phyloP scores from a whole-genome alignment of 2,113 vertebrate species.

The Brienomyrus longianalis region DNA sequence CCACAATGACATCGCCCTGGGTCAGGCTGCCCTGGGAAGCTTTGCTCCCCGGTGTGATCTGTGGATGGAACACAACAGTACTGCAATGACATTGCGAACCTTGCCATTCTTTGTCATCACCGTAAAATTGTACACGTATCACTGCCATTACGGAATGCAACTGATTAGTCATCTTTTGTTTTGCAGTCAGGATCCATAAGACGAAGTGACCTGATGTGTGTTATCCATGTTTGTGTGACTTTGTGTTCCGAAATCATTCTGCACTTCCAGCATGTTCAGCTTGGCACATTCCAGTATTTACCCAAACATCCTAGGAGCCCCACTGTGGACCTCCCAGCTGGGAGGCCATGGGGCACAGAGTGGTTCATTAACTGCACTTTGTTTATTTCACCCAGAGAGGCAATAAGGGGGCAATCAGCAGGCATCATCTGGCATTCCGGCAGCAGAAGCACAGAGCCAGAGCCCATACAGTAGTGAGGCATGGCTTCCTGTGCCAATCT shows the following conservation, averaged over 20 bases:
- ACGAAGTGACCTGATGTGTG: not conserved
- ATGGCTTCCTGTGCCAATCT: slow-evolving; percentile 1
- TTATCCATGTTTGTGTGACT: not conserved
- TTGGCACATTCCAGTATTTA: not conserved
- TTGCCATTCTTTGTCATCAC: not conserved
- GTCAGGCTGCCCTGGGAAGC: slow-evolving; percentile 82
- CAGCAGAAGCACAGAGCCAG: not conserved
- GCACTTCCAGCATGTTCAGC: not conserved
- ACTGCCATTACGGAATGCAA: not conserved
- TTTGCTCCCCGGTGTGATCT: slow-evolving; percentile 95
- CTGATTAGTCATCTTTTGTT: not conserved
- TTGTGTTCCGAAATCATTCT: not conserved
- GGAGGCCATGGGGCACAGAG: not conserved
- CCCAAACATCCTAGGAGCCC: not conserved
- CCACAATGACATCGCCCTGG: slow-evolving; percentile 87
- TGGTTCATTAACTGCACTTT: not conserved
- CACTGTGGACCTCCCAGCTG: not conserved
- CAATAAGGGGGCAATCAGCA: not conserved
- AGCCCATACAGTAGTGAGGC: not conserved
- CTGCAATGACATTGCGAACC: not conserved
- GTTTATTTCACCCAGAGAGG: not conserved
- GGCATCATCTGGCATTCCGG: not conserved
- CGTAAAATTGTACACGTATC: not conserved
- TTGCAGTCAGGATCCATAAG: not conserved
- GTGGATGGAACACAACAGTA: slow-evolving; percentile 20